Conservation (phyloP, 1,140 invertebrate genomes). For the Dreissena polymorpha region DNA sequence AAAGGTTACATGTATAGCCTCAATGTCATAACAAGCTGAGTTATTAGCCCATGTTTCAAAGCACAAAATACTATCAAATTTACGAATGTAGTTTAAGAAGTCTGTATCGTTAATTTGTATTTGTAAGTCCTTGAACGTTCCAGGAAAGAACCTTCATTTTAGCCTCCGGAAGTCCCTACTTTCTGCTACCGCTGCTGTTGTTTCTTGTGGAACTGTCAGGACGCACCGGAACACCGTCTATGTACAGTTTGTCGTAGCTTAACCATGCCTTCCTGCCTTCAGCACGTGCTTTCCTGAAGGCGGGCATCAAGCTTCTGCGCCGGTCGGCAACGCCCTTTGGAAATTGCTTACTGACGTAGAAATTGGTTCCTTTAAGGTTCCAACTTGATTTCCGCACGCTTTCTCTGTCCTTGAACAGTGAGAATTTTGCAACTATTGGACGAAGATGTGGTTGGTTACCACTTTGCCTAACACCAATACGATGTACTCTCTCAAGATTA, state of each 20-base stretch:
- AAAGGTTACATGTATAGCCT: too few relatives aligned
- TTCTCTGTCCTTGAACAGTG: slow-evolving; percentile 25
- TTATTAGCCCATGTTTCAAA: too few relatives aligned
- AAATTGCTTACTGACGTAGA: slow-evolving; percentile 20
- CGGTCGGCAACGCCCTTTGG: slow-evolving; percentile 14
- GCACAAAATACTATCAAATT: too few relatives aligned
- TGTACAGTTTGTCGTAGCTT: slow-evolving; percentile 14
- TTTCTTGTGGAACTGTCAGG: too few relatives aligned
- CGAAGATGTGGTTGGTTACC: neutral
- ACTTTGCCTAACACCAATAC: neutral
- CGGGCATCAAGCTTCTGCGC: slow-evolving; percentile 1
- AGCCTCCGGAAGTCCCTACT: too few relatives aligned
- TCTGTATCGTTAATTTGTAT: too few relatives aligned
- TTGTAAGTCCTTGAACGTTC: too few relatives aligned
- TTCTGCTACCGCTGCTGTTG: too few relatives aligned
- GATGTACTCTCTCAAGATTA: slow-evolving; percentile 23
- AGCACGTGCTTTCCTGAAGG: neutral
- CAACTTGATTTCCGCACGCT: neutral
- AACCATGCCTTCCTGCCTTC: slow-evolving; percentile 11
- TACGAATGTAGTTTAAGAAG: too few relatives aligned
- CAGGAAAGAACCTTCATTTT: too few relatives aligned
- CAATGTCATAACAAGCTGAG: too few relatives aligned
- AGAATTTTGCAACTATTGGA: slow-evolving; percentile 27
- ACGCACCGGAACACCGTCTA: slow-evolving; percentile 13
- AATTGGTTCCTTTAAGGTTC: neutral